Evolutionary conservation across 2,888 invertebrate species (phyloP).

Genomic region (Noctuana brunneofusca): DNA sequence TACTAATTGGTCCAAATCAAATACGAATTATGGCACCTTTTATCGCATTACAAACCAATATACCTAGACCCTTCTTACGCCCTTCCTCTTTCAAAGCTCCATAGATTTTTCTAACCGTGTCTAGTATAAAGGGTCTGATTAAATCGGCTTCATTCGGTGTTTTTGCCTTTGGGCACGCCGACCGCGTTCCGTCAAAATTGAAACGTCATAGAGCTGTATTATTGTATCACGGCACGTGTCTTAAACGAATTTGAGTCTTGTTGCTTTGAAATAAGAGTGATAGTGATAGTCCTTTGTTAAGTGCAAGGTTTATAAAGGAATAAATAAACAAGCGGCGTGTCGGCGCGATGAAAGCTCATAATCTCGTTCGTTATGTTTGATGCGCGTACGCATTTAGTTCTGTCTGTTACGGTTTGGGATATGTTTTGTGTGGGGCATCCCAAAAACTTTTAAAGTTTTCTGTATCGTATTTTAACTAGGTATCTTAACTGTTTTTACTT

Average conservation of each 20-base stretch:
- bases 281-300: background rate
- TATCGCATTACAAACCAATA: slow-evolving; percentile 50
- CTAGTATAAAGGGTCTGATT: slow-evolving; percentile 43
- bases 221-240: background rate
- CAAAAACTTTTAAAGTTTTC: background rate
- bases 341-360: slow-evolving; percentile 66
- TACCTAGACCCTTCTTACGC: slow-evolving; percentile 43
- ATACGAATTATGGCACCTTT: slow-evolving; percentile 68
- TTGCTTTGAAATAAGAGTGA: background rate
- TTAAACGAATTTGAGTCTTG: slow-evolving; percentile 8
- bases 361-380: slow-evolving; percentile 67
- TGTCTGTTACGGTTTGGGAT: background rate
- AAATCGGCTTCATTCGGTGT: slow-evolving; percentile 50
- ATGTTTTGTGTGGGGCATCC: background rate
- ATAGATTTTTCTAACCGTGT: slow-evolving; percentile 32
- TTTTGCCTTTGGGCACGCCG: slow-evolving; percentile 43
- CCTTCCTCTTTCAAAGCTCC: slow-evolving; percentile 34
- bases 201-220: slow-evolving; percentile 61
- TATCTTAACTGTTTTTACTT: too few relatives aligned
- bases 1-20: slow-evolving; percentile 80
- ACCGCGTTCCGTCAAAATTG: slow-evolving; percentile 64
- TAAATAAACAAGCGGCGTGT: slow-evolving; percentile 51
- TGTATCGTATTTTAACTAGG: too few relatives aligned
- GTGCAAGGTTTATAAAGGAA: slow-evolving; percentile 50
- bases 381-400: slow-evolving; percentile 55